A percentile compares a stretch with the other conserved stretches of the same genome.
Conservation (phyloP, 1,140 invertebrate genomes). For the Oncopeltus fasciatus region DNA sequence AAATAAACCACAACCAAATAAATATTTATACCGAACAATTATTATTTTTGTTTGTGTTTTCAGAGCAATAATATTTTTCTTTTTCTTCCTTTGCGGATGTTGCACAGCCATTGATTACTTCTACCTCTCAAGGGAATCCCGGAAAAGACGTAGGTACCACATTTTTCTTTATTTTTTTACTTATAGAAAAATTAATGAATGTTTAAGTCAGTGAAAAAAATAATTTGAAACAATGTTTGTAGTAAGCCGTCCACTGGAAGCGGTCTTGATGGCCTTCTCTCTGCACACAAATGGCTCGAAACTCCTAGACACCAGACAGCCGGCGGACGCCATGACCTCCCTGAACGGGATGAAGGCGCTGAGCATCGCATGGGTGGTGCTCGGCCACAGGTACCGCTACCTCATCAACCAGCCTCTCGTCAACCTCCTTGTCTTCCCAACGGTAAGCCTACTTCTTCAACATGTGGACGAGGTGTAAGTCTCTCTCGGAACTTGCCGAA, state of each 20-base stretch:
- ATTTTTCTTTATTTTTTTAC: not conserved
- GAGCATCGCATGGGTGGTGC: conserved; percentile 38
- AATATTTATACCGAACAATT: too few species aligned
- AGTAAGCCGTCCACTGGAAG: not conserved
- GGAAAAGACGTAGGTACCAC: conserved; percentile 9
- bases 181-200: not conserved
- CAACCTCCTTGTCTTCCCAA: conserved; percentile 24
- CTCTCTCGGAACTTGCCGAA: not conserved
- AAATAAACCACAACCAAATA: too few species aligned
- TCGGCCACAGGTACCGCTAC: conserved; percentile 32
- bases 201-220: too few species aligned
- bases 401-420: conserved; percentile 21
- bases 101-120: not conserved
- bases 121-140: not conserved
- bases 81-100: too few species aligned
- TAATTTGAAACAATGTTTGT: not conserved
- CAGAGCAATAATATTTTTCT: too few species aligned
- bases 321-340: conserved; percentile 29
- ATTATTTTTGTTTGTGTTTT: too few species aligned
- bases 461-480: not conserved
- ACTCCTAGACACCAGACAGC: conserved; percentile 28
- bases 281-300: conserved; percentile 33
- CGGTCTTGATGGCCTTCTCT: conserved; percentile 29
- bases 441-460: conserved; percentile 19
- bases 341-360: conserved; percentile 37